phyloP scores from a whole-genome alignment of 2,113 vertebrate species.

The Cairina moschata region DNA sequence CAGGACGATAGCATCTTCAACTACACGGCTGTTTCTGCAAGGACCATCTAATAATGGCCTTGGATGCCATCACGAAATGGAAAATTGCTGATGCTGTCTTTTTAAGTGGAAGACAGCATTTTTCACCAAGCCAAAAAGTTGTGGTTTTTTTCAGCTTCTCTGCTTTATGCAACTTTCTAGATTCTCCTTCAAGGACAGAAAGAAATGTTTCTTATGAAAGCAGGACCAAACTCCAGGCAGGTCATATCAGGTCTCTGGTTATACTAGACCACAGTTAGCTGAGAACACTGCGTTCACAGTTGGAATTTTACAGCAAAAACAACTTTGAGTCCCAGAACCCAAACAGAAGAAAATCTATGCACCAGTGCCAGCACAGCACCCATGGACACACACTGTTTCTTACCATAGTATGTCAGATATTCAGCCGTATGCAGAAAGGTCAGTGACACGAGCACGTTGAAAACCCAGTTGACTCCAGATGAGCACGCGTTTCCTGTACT shows the following conservation, averaged over 20 bases:
- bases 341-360: background rate
- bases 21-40: background rate
- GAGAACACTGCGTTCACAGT: background rate
- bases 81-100: background rate
- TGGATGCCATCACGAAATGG: background rate
- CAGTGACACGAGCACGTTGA: slow-evolving; percentile 93
- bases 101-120: background rate
- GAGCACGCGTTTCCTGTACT: slow-evolving; percentile 98
- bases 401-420: slow-evolving; percentile 96
- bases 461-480: slow-evolving; percentile 96
- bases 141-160: background rate
- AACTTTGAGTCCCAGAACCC: background rate
- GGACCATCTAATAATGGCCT: background rate
- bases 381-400: background rate
- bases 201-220: background rate
- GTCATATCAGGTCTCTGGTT: background rate
- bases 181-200: background rate
- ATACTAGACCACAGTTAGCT: background rate
- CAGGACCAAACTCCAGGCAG: background rate
- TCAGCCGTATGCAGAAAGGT: slow-evolving; percentile 95
- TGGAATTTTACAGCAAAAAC: background rate
- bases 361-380: background rate
- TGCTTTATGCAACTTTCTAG: background rate
- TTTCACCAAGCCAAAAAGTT: background rate
- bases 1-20: background rate